A percentile compares a stretch with the other conserved stretches of the same genome.
Conservation (phyloP, 2,113 vertebrate genomes). For the Pagrus major region DNA sequence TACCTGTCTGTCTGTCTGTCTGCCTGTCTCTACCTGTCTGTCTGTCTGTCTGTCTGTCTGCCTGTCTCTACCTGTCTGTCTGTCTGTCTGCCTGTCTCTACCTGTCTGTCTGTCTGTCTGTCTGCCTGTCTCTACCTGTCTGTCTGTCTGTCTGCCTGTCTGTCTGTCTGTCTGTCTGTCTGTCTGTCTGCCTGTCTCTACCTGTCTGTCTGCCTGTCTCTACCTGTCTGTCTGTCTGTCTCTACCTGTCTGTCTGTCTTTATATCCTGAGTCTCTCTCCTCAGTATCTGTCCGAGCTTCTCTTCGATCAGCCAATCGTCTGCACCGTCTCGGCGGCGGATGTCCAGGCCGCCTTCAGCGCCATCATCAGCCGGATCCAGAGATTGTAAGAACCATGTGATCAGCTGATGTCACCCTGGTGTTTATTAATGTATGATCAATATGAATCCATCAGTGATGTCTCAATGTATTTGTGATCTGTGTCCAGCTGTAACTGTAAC, state of each 20-base stretch:
- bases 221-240: conserved; percentile 27
- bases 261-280: too few relatives aligned
- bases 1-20: conserved; percentile 70
- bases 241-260: too few relatives aligned
- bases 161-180: conserved; percentile 25
- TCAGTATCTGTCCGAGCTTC: conserved; percentile 78
- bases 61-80: too few relatives aligned
- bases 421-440: too few relatives aligned
- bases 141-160: conserved; percentile 57
- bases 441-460: too few relatives aligned
- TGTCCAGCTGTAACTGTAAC: conserved; percentile 80
- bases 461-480: background rate
- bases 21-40: conserved; percentile 33
- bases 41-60: background rate
- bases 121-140: too few relatives aligned
- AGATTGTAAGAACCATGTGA: conserved; percentile 65
- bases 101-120: conserved; percentile 21
- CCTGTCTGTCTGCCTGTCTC: conserved; percentile 62
- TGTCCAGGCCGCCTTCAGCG: conserved; percentile 80
- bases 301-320: conserved; percentile 79
- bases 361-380: conserved; percentile 81
- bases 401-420: too few relatives aligned
- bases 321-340: conserved; percentile 79
- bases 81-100: conserved; percentile 32
- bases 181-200: too few relatives aligned